Base-by-base conservation (phyloP, 2,888 invertebrate species). In the Leuctra nigra region DNA sequence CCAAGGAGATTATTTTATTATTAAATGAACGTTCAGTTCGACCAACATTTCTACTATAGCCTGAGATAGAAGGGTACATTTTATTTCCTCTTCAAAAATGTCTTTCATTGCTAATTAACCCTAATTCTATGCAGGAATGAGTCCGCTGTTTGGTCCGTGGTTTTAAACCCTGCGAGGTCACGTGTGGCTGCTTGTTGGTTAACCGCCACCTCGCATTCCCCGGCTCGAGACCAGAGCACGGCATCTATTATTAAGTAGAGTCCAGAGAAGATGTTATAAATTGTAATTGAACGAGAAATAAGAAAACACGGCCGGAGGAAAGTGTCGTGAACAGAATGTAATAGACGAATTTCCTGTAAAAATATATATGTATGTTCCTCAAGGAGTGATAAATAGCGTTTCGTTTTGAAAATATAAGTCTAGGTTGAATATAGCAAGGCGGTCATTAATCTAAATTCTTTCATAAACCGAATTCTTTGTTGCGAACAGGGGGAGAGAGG, bases 221-320 rank as follows among this genome's bases (percentile, higher is more conserved):
- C 6, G 29, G 29, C 11, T 29, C 29, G 29, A 29, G 29, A 7
- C 29, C 11, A 29, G 6, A 6, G 6, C 29, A 6, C 7, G 11
- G 29, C 11, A 29, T 29, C 11, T 7, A 29, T 29, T 29, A 29
- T 29, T 29, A 29, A 7, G 11, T 29, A 29, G 7, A 29, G 29
- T 29, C 11, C 29, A 6, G 29, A 29, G 29, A 29, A 29, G 11
- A 23, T 23, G 20, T 23, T 44, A 44, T 44, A 44, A 44, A 44
- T 44, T 44, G 44, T 44, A 44, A 44, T 44, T 44, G 44, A 44
- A 44, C 22, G n/a, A 23, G 23, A 44, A 44, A 44, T 44, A 44
- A 44, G 22, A 44, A 11, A 29, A 29, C 29, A 29, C 29, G 11
- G 29, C 11, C n/a, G 29, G 11, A 29, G 11, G 11, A 29, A 29